These are phyloP conservation scores for Tenthredo notha DNA, from an alignment of 2,888 invertebrate genomes.

Conservation along the genomic window DNA sequence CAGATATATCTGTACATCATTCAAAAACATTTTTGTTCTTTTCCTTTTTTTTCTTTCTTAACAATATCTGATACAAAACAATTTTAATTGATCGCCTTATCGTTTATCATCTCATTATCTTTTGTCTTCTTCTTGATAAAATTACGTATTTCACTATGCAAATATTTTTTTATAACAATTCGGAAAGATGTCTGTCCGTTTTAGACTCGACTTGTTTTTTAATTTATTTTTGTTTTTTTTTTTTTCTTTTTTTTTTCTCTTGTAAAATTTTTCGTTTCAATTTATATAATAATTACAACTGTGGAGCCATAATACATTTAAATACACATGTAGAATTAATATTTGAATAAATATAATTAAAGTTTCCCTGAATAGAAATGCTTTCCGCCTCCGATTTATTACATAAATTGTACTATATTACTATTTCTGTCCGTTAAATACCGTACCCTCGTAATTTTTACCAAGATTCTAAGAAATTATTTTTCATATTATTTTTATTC, in stretches of 20 bases:
- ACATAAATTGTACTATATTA: slow-evolving; percentile 59
- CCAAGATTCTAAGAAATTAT: slow-evolving; percentile 5
- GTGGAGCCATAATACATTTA: slow-evolving; percentile 49
- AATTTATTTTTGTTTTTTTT: slow-evolving; percentile 5
- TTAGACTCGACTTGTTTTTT: not conserved
- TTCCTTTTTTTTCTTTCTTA: not conserved
- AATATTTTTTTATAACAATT: slow-evolving; percentile 23
- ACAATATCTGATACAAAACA: slow-evolving; percentile 31
- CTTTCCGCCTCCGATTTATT: slow-evolving; percentile 57
- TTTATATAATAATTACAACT: slow-evolving; percentile 46
- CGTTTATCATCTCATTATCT: not conserved
- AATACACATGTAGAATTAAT: not conserved
- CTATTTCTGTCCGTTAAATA: slow-evolving; percentile 31
- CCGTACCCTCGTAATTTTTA: slow-evolving; percentile 11
- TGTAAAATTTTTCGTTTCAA: slow-evolving; percentile 56
- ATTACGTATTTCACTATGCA: slow-evolving; percentile 17
- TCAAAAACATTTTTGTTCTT: not conserved
- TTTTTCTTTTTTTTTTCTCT: slow-evolving; percentile 47
- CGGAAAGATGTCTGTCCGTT: not conserved
- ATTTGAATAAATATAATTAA: slow-evolving; percentile 58
- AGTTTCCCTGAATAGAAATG: slow-evolving; percentile 58
- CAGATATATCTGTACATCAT: slow-evolving; percentile 40
- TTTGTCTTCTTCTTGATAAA: slow-evolving; percentile 49
- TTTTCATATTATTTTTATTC: not conserved
- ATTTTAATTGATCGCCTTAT: slow-evolving; percentile 30